Conservation (phyloP, 2,888 invertebrate genomes). For the Halocaridina rubra region DNA sequence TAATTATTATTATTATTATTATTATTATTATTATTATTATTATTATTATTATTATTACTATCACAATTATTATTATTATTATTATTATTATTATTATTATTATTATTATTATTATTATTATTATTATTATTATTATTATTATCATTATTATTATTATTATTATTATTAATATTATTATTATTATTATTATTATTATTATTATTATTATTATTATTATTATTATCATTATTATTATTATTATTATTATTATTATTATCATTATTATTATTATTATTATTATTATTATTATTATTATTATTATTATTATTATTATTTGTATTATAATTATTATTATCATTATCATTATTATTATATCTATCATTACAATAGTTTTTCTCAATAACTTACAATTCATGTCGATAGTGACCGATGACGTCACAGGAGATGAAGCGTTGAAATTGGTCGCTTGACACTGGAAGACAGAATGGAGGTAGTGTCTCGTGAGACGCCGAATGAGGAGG, state of each 20-base stretch:
- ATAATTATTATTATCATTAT: not conserved
- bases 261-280: not conserved
- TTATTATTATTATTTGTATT: not conserved
- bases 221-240: no score
- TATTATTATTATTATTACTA: not conserved
- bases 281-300: not conserved
- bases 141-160: no score
- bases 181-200: no score
- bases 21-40: not conserved
- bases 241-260: not conserved
- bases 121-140: not conserved
- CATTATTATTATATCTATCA: not conserved
- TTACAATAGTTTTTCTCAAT: not conserved
- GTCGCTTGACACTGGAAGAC: conserved; percentile 53
- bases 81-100: not conserved
- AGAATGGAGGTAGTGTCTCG: conserved; percentile 39
- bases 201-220: no score
- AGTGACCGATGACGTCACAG: conserved; percentile 44
- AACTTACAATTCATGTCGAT: conserved; percentile 62
- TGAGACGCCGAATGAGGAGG: conserved; percentile 22
- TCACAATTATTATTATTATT: not conserved
- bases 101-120: not conserved
- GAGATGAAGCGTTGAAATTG: conserved; percentile 47
- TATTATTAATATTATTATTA: no score
- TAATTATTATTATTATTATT: not conserved